Conservation (phyloP, 2,888 invertebrate species). For the Creontiades dilutus region DNA sequence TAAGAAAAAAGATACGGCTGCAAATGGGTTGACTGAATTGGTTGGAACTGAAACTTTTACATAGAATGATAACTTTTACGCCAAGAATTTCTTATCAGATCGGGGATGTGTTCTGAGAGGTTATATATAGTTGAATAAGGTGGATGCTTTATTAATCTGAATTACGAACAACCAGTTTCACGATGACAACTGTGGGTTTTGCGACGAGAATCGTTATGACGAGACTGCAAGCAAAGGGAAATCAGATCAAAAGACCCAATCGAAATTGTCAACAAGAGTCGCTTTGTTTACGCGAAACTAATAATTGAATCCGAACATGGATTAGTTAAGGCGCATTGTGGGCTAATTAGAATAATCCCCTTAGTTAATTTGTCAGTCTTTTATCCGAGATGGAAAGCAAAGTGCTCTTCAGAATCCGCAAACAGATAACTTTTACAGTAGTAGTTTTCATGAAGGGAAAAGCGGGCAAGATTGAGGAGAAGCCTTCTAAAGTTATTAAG, state of each 20-base stretch:
- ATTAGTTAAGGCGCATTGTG: slow-evolving; percentile 64
- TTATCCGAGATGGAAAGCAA: slow-evolving; percentile 68
- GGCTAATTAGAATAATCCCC: slow-evolving; percentile 70
- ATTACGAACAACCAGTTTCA: no score
- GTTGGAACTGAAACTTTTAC: no score
- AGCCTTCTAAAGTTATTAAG: slow-evolving; percentile 71
- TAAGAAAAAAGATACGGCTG: no score
- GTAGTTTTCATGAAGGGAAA: slow-evolving; percentile 71
- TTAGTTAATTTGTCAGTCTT: slow-evolving; percentile 71
- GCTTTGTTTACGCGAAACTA: slow-evolving; percentile 59
- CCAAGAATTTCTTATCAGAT: no score
- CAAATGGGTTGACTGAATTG: no score
- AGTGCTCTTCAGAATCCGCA: slow-evolving; percentile 71
- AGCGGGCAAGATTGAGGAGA: slow-evolving; percentile 68
- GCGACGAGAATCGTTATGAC: not conserved
- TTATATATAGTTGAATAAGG: no score
- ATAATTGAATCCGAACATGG: slow-evolving; percentile 61
- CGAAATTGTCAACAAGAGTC: slow-evolving; percentile 22
- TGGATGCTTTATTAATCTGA: no score
- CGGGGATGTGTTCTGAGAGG: no score
- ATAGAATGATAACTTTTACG: no score
- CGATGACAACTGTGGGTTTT: no score
- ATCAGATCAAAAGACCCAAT: slow-evolving; percentile 22
- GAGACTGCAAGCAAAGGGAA: slow-evolving; percentile 21
- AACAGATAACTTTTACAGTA: slow-evolving; percentile 71